phyloP scores from a whole-genome alignment of 2,113 vertebrate species.

The Sialia sialis region DNA sequence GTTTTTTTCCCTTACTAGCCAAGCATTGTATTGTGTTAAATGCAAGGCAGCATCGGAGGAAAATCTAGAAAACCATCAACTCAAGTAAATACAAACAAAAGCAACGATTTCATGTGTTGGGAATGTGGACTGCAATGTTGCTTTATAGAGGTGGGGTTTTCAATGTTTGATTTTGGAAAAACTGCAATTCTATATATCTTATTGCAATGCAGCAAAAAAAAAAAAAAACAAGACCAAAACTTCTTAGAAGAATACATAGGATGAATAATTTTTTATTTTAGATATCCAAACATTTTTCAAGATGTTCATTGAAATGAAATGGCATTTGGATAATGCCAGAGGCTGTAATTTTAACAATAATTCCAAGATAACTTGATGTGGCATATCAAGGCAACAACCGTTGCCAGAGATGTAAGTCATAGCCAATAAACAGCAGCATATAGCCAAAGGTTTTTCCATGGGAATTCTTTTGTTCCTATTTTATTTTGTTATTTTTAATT shows the following conservation, averaged over 20 bases:
- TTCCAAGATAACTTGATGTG: constrained; percentile 31
- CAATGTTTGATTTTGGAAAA: background rate
- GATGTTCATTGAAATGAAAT: background rate
- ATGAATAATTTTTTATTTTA: background rate
- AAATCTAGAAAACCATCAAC: background rate
- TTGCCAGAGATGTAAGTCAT: background rate
- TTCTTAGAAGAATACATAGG: background rate
- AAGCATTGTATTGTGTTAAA: background rate
- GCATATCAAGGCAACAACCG: background rate
- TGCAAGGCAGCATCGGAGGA: background rate
- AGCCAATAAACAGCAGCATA: constrained; percentile 2
- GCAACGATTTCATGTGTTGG: background rate
- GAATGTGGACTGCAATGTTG: background rate
- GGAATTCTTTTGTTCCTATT: background rate
- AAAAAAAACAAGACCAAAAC: no score
- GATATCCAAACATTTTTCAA: background rate
- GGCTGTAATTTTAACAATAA: constrained; percentile 53
- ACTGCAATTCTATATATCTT: background rate
- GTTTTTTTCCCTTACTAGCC: background rate
- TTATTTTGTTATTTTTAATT: background rate
- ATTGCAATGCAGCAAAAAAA: background rate
- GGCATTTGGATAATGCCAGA: constrained; percentile 23
- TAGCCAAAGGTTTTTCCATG: background rate
- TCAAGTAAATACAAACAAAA: background rate
- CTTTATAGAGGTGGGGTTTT: background rate